Base-by-base conservation (phyloP, 2,888 invertebrate genomes). In the Pseudococcus jackbeardsleyi region DNA sequence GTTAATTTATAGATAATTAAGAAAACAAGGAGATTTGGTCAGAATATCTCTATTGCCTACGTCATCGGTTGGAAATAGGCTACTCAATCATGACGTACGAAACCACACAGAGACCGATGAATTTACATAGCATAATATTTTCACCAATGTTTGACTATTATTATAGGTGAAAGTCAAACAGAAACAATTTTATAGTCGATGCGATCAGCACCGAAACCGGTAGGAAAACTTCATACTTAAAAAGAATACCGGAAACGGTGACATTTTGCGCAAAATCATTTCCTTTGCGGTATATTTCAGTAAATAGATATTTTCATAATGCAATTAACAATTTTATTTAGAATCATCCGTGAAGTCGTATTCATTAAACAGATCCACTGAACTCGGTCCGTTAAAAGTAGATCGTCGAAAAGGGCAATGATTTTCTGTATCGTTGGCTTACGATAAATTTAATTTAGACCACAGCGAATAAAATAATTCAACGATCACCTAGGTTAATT, bases 231-330 rank as follows among this genome's bases (percentile, higher is more conserved):
- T 17, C 22, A 42, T 11, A 15, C 26, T 33, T 33, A 50, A 15
- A 79, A 46, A 82, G 4, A 19, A 19, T 12, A 82, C 46, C 19
- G 79, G 79, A 82, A 46, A 82, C 9, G 39, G 79, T 82, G 79
- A 82, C 15, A 82, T 82, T 82, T 82, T 82, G 11, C 46, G 79
- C 79, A 33, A 82, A 82, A 82, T 82, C 79, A 82, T 82, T 82
- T 82, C 79, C 79, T 82, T 19, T 46, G 39, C 46, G 79, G 33
- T 72, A 17, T 46, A 33, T 82, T 82, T 12, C 15, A 33, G 19
- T 82, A 46, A 82, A 46, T 46, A 82, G 39, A 46, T 33, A 82
- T 82, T 42, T 82, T 46, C 46, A 26, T 82, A 82, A 82, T 82
- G 46, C 4, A 82, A 46, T 82, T 82, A 46, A 46, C 79, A 46